These are phyloP conservation scores for Syndactyla subalaris DNA, from an alignment of 2,797 vertebrate genomes.

Conservation along the genomic window DNA sequence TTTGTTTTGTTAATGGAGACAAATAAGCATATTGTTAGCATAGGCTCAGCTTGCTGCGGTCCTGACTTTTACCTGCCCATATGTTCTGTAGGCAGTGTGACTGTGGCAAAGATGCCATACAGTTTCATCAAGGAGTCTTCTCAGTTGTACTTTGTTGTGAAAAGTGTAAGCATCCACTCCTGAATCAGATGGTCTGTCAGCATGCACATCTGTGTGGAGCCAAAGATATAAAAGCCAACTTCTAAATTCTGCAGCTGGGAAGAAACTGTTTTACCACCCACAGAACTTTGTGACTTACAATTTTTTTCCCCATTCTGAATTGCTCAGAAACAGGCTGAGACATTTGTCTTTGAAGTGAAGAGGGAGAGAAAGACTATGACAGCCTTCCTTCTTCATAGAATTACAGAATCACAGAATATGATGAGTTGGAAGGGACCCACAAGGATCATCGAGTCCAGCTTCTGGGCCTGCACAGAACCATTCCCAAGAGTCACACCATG, in stretches of 20 bases:
- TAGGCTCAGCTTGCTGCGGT: neutral
- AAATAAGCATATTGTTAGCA: constrained; percentile 16
- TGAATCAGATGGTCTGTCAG: neutral
- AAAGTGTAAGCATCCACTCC: neutral
- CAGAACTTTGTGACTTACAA: neutral
- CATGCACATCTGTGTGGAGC: neutral
- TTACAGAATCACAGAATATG: neutral
- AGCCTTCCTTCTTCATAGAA: neutral
- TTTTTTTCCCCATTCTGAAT: neutral
- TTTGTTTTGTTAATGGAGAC: constrained; percentile 54
- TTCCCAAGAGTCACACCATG: neutral
- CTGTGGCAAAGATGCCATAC: neutral
- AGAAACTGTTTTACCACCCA: neutral
- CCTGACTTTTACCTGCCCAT: neutral
- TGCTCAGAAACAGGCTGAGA: neutral
- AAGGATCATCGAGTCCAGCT: neutral
- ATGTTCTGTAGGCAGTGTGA: neutral
- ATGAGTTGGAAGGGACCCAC: neutral
- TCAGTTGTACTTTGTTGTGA: neutral
- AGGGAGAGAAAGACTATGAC: neutral
- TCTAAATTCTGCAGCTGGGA: neutral
- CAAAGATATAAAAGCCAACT: neutral
- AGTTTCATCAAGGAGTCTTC: neutral
- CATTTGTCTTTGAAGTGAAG: neutral
- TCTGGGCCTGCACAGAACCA: neutral